Percentiles rank a stretch among this genome's conserved stretches.
Evolutionary conservation across 2,797 vertebrate genomes (phyloP).

Genomic region (Cuculus canorus): DNA sequence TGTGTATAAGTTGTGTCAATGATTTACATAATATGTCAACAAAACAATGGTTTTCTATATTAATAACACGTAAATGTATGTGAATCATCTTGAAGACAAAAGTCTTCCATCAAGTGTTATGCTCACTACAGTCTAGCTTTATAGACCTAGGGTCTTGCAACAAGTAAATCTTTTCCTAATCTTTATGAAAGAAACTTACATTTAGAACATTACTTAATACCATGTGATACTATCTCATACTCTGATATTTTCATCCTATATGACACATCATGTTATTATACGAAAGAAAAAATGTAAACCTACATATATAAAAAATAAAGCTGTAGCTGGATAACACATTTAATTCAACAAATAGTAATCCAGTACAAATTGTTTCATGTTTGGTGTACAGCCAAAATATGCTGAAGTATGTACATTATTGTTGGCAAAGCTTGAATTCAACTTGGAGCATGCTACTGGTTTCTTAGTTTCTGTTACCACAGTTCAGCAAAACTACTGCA

Average conservation of each 20-base stretch:
- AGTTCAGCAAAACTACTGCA: background rate
- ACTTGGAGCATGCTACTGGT: background rate
- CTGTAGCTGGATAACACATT: background rate
- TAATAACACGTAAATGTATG: background rate
- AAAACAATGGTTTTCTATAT: background rate
- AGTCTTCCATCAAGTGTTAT: background rate
- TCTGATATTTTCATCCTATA: background rate
- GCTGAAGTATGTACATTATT: background rate
- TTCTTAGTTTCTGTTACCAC: background rate
- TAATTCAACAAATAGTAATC: background rate
- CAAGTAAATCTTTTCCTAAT: background rate
- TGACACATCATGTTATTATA: background rate
- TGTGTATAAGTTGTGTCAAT: background rate
- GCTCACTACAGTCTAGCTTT: background rate
- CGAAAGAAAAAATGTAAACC: background rate
- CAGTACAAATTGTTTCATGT: background rate
- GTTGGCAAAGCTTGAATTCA: slow-evolving; percentile 18
- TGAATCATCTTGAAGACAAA: background rate
- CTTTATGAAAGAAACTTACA: background rate
- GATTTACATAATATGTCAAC: background rate
- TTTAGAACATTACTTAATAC: background rate
- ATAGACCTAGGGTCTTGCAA: background rate
- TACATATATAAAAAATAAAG: background rate
- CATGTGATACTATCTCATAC: background rate
- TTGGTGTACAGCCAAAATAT: background rate